Evolutionary conservation across 1,140 invertebrate genomes (phyloP).

Genomic region (Drosophila oshimai): DNA sequence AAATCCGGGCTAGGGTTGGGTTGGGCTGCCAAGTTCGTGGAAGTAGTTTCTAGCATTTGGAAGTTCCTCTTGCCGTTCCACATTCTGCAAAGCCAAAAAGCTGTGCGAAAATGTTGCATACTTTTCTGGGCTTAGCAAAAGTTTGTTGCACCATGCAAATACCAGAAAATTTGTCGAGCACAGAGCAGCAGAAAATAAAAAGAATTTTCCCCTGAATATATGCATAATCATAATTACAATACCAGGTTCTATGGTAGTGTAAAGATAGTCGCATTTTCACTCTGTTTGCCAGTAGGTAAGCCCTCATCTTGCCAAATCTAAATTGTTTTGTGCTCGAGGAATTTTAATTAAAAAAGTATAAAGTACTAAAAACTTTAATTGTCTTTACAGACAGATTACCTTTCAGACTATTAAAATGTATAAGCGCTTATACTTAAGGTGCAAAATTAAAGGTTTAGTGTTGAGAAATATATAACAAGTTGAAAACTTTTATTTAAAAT

Average conservation of each 20-base stretch:
- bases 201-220: slow-evolving; percentile 10
- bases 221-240: slow-evolving; percentile 25
- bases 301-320: not conserved
- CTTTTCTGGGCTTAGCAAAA: slow-evolving; percentile 28
- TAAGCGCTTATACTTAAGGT: no score
- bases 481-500: no score
- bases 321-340: not conserved
- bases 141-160: slow-evolving; percentile 24
- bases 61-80: slow-evolving; percentile 19
- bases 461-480: no score
- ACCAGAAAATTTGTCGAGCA: slow-evolving; percentile 1
- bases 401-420: no score
- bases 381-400: no score
- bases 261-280: not conserved
- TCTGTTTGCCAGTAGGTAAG: not conserved
- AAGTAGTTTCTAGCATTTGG: slow-evolving; percentile 16
- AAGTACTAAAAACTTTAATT: no score
- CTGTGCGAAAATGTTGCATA: slow-evolving; percentile 33
- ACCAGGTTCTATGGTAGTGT: not conserved
- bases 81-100: slow-evolving; percentile 29
- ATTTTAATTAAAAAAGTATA: slow-evolving; percentile 1
- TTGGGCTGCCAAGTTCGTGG: not conserved
- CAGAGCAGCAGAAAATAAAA: not conserved
- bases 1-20: slow-evolving; percentile 2
- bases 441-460: no score